Base-by-base conservation (phyloP, 2,113 vertebrate species). In the Poecilia latipinna region DNA sequence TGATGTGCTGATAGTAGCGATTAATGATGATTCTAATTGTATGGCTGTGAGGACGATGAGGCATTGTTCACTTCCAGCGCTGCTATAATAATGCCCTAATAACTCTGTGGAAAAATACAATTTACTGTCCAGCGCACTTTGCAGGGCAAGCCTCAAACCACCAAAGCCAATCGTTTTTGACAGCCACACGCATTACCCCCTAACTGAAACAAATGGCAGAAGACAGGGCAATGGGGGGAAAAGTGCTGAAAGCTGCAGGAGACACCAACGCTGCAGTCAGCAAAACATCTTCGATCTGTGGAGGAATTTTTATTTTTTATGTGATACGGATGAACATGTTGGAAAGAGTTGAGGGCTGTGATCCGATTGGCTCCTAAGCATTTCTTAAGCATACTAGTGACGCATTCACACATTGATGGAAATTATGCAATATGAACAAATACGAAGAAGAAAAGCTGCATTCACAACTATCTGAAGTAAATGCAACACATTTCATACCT, bases 11-110 rank as follows among this genome's bases (percentile, higher is more conserved):
- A 92, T 88, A 85, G 83, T 44, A 37, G 61, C 82, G 78, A 89
- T 91, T 92, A 91, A 91, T 82, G 81, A 83, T 86, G 86, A 92
- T 89, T 90, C 87, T 92, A 93, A 93, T 92, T 90, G 88, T 91
- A 78, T 29, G 72, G 67, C 77, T 61, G 68, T 63, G 75, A 77
- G 78, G 88, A 83, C 15, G 62, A 70, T 67, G 57, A 82, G 28
- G 77, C 79, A 81, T 83, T 84, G 91, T 89, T 90, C 86, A 86
- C 88, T 89, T 86, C 83, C 77, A 73, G 70, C 68, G 31, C 73
- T 69, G 33, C 73, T 69, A 63, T 82, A 78, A 89, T 88, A 88
- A 91, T 74, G 61, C 68, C 72, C 79, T 84, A 83, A 93, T 90
- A 90, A 90, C 86, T 89, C 83, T 77, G 77, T 67, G 76, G 68